Evolutionary conservation across 2,888 invertebrate species (phyloP), one percentile per base, ranked within the genome.

Genomic region (Rhaphigaster nebulosa): DNA sequence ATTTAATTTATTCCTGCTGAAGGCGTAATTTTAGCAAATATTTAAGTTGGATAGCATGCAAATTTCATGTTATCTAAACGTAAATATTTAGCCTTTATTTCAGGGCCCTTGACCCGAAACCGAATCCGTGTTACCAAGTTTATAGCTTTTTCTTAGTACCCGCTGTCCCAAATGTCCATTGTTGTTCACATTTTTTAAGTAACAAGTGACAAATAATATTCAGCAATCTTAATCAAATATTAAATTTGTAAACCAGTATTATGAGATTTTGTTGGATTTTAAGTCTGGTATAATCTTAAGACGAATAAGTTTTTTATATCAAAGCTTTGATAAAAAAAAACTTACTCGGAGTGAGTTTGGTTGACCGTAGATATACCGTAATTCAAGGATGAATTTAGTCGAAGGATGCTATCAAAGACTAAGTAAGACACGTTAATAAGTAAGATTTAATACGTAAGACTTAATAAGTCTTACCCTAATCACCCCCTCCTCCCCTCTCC

Each of bases 121-220:
- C 38, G 23, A 76, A 76, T 38, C 70, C 70, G 34, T 76, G 70
- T 76, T 76, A 38, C 20, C 38, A 38, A 76, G 6, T 38, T 76
- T 76, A 76, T 76, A 38, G 70, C 38, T 76, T 76, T 76, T 76
- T 76, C 29, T 65, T 65, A 38, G 65, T 38, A 76, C 34, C 34
- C 70, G 8, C 10, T 34, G 70, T 76, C 34, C 34, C 70, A 23
- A 76, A 65, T 60, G 65, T 65, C 65, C 65, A 65, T 1, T 34
- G 65, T 34, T 65, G 65, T 34, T 2, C 3, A 15, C 15, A 15
- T 65, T 15, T 65, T 65, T 65, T 15, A 65, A 29, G 34, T 1
- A n/a, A 8, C 65, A 29, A 34, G 65, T 60, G 26, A 60, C 45
- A 60, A 60, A n/a, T n/a, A 60, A n/a, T 12, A 56, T 56, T 26